phyloP scores from a whole-genome alignment of 2,113 vertebrate genomes.

The Psephotus haematonotus region DNA sequence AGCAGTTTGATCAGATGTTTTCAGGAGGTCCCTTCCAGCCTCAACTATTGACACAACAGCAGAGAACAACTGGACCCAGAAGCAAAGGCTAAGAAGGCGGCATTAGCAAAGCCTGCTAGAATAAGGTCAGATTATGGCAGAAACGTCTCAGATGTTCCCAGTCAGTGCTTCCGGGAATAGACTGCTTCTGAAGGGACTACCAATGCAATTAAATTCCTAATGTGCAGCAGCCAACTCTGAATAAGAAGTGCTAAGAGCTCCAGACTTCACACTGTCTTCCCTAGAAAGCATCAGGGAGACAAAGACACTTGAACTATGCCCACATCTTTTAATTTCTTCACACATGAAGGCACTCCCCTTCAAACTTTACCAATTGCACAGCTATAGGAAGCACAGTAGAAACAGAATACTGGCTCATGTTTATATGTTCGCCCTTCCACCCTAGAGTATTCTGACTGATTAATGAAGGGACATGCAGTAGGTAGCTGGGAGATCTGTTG shows the following conservation, averaged over 20 bases:
- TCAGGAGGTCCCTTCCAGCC: neutral
- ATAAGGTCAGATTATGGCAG: neutral
- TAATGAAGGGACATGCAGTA: neutral
- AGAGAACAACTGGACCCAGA: neutral
- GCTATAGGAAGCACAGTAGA: neutral
- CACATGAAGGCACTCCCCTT: neutral
- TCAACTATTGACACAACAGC: neutral
- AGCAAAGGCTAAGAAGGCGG: neutral
- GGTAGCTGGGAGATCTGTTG: neutral
- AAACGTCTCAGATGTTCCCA: neutral
- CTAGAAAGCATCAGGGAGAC: neutral
- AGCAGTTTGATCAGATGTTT: neutral
- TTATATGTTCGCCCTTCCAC: neutral
- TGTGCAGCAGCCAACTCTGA: neutral
- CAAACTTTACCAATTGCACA: neutral
- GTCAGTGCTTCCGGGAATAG: neutral
- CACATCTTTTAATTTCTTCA: neutral
- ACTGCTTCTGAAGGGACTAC: neutral
- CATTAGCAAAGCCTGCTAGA: neutral
- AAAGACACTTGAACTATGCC: neutral
- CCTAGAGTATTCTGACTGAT: neutral
- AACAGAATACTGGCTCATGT: neutral
- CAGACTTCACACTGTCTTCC: neutral
- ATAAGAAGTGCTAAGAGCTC: neutral
- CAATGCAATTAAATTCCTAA: neutral